A percentile compares a stretch with the other conserved stretches of the same genome.
Conservation (phyloP, 2,888 invertebrate species). For the Polyommatus icarus region DNA sequence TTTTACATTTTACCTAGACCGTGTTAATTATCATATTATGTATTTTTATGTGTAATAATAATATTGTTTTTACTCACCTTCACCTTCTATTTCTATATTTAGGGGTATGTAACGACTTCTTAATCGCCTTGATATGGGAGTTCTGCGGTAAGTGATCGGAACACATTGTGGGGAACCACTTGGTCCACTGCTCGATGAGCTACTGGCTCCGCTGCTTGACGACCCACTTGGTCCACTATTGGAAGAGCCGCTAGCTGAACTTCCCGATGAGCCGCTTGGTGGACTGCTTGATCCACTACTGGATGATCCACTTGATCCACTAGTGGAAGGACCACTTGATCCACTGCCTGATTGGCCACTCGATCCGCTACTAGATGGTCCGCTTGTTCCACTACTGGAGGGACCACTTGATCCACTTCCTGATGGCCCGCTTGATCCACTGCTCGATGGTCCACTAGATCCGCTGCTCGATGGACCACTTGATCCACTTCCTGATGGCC, state of each 20-base stretch:
- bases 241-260: neutral
- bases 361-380: neutral
- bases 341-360: constrained; percentile 8
- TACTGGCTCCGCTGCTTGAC: neutral
- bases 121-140: neutral
- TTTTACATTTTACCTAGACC: no score
- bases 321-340: neutral
- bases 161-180: neutral
- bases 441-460: no score
- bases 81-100: neutral
- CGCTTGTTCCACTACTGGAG: no score
- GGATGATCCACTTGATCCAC: neutral
- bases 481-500: no score
- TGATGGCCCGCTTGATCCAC: no score
- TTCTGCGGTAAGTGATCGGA: constrained; percentile 7
- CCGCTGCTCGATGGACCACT: no score
- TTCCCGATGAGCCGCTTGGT: neutral
- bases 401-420: no score
- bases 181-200: neutral
- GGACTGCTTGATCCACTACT: constrained; percentile 14
- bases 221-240: neutral
- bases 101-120: constrained; percentile 14
- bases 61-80: neutral
- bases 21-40: neutral
- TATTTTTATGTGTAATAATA: neutral